A percentile compares a stretch with the other conserved stretches of the same genome.
Conservation (phyloP, 1,140 invertebrate genomes). For the Eumeta japonica region DNA sequence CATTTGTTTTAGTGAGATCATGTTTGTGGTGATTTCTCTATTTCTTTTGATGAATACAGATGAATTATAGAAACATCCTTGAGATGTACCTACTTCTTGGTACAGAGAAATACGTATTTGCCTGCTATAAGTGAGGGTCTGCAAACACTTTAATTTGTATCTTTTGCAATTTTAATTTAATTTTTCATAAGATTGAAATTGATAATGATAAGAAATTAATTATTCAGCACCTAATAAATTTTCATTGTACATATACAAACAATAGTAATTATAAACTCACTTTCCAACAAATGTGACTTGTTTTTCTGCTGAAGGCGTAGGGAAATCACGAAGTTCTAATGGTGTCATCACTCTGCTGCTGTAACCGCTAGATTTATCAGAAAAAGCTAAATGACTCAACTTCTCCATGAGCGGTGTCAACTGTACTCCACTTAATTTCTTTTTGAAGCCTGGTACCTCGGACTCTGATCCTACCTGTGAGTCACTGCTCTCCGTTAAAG, state of each 20-base stretch:
- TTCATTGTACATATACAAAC: conserved; percentile 1
- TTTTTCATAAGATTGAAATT: no score
- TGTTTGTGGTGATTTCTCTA: no score
- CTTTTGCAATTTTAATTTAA: no score
- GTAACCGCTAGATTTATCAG: conserved; percentile 68
- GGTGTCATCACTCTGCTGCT: conserved; percentile 68
- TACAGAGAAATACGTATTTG: no score
- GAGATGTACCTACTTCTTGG: no score
- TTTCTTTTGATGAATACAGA: no score
- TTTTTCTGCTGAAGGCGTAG: conserved; percentile 36
- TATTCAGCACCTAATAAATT: no score
- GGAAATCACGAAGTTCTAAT: conserved; percentile 62
- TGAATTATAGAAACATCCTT: no score
- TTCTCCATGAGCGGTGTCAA: conserved; percentile 82
- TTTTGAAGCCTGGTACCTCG: conserved; percentile 45
- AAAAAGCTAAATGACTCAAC: conserved; percentile 69
- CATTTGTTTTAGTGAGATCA: no score
- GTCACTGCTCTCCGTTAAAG: conserved; percentile 57
- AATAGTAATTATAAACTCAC: conserved; percentile 13
- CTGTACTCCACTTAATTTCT: conserved; percentile 63
- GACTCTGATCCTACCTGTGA: conserved; percentile 42
- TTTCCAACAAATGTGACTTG: conserved; percentile 38
- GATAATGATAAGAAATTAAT: no score
- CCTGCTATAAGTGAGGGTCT: no score
- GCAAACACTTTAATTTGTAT: no score